Evolutionary conservation across 2,113 vertebrate genomes (phyloP), one percentile per base, ranked within the genome.

Genomic region (Scytalopus superciliaris): DNA sequence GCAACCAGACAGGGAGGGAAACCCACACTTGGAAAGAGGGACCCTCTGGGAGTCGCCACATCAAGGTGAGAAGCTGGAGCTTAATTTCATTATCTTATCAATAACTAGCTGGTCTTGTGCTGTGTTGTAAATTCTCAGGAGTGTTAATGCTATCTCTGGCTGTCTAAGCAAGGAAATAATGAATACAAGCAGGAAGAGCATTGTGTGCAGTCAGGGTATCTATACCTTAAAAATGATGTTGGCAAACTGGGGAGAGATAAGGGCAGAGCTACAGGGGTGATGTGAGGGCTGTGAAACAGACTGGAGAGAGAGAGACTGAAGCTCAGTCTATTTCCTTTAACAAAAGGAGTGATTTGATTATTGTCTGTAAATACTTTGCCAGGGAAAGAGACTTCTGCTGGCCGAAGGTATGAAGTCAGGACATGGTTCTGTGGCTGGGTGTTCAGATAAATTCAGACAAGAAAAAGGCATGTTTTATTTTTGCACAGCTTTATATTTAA

Each of bases 1-100:
- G 19, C 53, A 92, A 89, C 6, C 6, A 84, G 90, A 77, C 7
- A 7, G 42, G 73, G 64, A 90, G 80, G 30, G 74, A 90, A 93
- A 67, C 60, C 56, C 80, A 55, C 86, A 19, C 80, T 15, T 10
- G 0, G 33, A 45, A 14, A 63, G 47, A 91, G 85, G 83, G 76
- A 49, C 60, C 75, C 35, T 50, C 59, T 22, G 82, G 85, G 90
- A 90, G 88, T 17, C 0, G 4, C 47, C 3, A 7, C 42, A 3
- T 59, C 82, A 72, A 92, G 93, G 90, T 96, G 96, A 94, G 94
- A 84, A 91, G 52, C 83, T 74, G 85, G 79, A 96, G 93, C 66
- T 94, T 92, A 87, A 97, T 90, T 95, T 97, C 89, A 74, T 96
- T 95, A 88, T 96, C 93, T 97, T 95, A 93, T 94, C 94, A 95